These are phyloP conservation scores for Cataglyphis livida DNA, from an alignment of 2,888 invertebrate genomes.

Conservation along the genomic window DNA sequence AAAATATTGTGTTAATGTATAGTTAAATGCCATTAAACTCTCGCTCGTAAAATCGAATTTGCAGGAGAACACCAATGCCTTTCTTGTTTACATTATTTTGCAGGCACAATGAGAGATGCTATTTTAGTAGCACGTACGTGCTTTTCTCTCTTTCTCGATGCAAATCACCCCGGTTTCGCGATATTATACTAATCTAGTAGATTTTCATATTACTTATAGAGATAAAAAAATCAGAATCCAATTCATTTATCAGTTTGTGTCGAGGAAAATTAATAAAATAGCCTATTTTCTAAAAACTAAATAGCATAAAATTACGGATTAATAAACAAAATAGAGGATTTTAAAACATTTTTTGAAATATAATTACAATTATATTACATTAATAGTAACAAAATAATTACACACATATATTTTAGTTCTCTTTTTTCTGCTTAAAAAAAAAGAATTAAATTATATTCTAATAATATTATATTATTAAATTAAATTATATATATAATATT, in stretches of 20 bases:
- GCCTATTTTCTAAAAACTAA: neutral
- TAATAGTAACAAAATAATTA: neutral
- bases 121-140: constrained; percentile 42
- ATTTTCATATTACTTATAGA: constrained; percentile 11
- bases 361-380: neutral
- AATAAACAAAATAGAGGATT: neutral
- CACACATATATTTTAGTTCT: neutral
- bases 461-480: no score
- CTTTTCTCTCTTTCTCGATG: neutral
- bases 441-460: no score
- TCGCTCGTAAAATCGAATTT: constrained; percentile 5
- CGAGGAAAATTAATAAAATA: neutral
- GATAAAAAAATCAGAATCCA: neutral
- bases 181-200: neutral
- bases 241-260: neutral
- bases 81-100: constrained; percentile 49
- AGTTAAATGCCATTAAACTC: constrained; percentile 11
- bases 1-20: neutral
- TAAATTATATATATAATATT: neutral
- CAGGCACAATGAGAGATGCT: constrained; percentile 42
- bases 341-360: neutral
- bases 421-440: neutral
- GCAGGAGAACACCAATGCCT: constrained; percentile 13
- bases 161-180: neutral
- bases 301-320: neutral